phyloP scores from a whole-genome alignment of 2,113 vertebrate species.

The Gymnobelideus leadbeateri region DNA sequence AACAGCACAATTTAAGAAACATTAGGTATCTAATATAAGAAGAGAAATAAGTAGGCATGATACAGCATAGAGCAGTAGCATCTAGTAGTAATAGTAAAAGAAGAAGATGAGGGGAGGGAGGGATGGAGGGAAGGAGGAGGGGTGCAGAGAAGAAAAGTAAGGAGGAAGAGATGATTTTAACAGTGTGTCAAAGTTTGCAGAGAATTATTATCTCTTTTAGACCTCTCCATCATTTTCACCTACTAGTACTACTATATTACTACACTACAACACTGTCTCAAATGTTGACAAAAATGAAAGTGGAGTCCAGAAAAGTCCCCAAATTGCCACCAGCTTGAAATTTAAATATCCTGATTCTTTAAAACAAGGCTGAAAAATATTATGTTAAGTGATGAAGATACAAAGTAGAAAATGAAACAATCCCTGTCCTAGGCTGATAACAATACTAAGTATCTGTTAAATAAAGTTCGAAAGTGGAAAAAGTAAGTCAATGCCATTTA shows the following conservation, averaged over 20 bases:
- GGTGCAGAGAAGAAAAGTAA: too few species aligned
- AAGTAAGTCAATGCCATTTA: conserved; percentile 57
- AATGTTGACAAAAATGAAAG: neutral
- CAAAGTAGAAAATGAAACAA: neutral
- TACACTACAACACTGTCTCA: neutral
- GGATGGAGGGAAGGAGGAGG: neutral
- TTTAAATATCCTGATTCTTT: neutral
- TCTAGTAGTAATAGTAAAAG: neutral
- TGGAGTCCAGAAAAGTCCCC: neutral
- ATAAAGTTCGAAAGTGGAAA: conserved; percentile 54
- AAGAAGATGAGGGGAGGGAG: neutral
- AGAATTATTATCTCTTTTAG: neutral
- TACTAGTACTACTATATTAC: neutral
- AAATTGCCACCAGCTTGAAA: neutral
- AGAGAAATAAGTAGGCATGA: neutral
- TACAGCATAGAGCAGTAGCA: neutral
- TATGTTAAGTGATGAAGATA: neutral
- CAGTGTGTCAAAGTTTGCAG: neutral
- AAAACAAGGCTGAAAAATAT: neutral
- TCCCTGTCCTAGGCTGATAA: neutral
- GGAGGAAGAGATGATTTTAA: neutral
- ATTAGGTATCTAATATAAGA: neutral
- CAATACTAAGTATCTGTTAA: neutral
- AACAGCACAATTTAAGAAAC: neutral
- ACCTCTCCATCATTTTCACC: neutral